Evolutionary conservation across 2,797 vertebrate genomes (phyloP), one percentile per base, ranked within the genome.

Genomic region (Taenioides sp.): DNA sequence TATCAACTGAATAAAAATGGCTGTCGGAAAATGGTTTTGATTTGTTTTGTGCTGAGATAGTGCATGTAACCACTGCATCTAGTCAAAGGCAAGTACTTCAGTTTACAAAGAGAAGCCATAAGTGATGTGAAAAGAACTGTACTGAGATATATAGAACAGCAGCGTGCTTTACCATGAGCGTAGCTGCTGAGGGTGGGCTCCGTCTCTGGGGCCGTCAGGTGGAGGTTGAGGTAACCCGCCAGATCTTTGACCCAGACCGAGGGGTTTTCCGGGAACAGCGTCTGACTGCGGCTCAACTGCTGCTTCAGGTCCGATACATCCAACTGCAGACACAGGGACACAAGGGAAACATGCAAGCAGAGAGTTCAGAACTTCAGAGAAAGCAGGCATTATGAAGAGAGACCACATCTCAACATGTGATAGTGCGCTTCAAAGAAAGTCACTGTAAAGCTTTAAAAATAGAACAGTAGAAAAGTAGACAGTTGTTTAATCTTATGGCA

Each of bases 171-270:
- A 93, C 97, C 98, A 0, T 96, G 94, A n/a, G 95, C 60, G 12
- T 97, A 92, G 87, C 94, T 96, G 93, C 95, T 97, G 75, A 98
- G 95, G 0, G 94, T 94, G 52, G 96, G 95, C 72, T 98, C 98
- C 0, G 86, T 88, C 58, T 92, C 91, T 0, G 95, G 95, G 0
- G 93, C 94, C 0, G 95, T 95, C 67, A 99, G 94, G 57, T 97
- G 94, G 87, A 94, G 94, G 93, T 99, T 99, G 76, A 99, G 96
- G 86, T 98, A 98, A 22, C 97, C 94, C 0, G 97, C 97, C 87
- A 99, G 92, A 89, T 99, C 98, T 92, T 98, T 99, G 81, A 98
- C 87, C 98, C 98, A 99, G 63, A 99, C 95, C 0, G 95, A 96
- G 0, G 97, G 97, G 82, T 96, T 99, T 62, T 96, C 96, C 0